Conservation (phyloP, 30 jellyfish, hydroid and myxozoan species). For the Calvadosia cruxmelitensis region DNA sequence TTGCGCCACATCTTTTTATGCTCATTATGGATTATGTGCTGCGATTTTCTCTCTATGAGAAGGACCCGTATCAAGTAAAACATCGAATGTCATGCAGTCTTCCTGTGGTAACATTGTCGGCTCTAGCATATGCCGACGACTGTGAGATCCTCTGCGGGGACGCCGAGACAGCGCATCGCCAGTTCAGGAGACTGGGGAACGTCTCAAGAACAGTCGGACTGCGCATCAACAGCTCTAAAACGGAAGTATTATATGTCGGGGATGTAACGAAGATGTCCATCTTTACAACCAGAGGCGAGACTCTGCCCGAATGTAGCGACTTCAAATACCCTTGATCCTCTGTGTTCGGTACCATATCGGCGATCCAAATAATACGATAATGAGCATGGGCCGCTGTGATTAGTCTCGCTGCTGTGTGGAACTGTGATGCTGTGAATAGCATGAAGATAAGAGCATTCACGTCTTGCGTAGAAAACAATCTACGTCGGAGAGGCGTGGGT, state of each 20-base stretch:
- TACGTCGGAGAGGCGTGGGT: too few relatives aligned
- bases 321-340: not conserved
- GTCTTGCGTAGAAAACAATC: too few relatives aligned
- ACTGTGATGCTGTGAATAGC: too few relatives aligned
- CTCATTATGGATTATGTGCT: too few relatives aligned
- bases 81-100: not conserved
- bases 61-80: not conserved
- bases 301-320: not conserved
- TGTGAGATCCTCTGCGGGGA: not conserved
- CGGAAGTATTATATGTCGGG: too few relatives aligned
- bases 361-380: not conserved
- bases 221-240: too few relatives aligned
- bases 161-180: not conserved
- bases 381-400: not conserved
- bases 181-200: not conserved
- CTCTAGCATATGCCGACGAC: not conserved
- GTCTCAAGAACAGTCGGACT: too few relatives aligned
- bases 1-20: not conserved
- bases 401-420: not conserved
- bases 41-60: too few relatives aligned
- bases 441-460: too few relatives aligned
- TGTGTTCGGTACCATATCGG: not conserved
- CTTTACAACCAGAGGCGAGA: not conserved
- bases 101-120: not conserved
- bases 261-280: too few relatives aligned